Base-by-base conservation (phyloP, 2,113 vertebrate species). In the Microtus oregoni region DNA sequence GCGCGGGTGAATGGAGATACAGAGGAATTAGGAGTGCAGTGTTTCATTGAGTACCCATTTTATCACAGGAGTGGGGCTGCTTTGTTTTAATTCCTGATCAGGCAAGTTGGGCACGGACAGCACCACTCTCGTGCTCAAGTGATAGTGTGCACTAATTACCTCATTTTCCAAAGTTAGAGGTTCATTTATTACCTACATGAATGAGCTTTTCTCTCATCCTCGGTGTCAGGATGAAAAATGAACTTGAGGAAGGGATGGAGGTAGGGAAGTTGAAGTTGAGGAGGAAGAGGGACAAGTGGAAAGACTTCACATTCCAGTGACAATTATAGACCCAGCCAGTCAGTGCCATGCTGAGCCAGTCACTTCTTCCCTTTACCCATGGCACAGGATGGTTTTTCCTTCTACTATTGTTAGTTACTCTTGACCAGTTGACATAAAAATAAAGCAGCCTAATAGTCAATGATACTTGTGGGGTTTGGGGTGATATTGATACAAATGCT, bases 91-190 rank as follows among this genome's bases (percentile, higher is more conserved):
- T 55, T 86, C 19, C 67, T 77, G 73, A 88, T n/a, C 97, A 89
- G 86, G 52, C 85, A 22, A 96, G 63, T 87, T 96, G 68, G 86
- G 77, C 22, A 4, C 28, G 19, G 95, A 85, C 92, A 96, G 82
- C 78, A 1, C 55, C 85, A 93, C 86, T 90, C 63, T 87, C 76
- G 79, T 98, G 89, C 1, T 75, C 86, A 44, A 97, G 68, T 93
- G 95, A 77, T 95, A 89, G 72, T 98, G 95, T 68, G 22, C 61
- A 79, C 95, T 97, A 97, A 97, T 98, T 96, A 96, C 30, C 61
- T 55, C 81, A 41, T 89, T 61, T 97, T 83, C 93, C 86, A 76
- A 93, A 97, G 94, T 92, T 83, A 92, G 92, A 72, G 92, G 22
- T 94, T 97, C 90, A 96, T 97, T 97, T 97, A 47, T 91, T 97